These are phyloP conservation scores for Drosophila neutralis DNA, from an alignment of 2,888 invertebrate genomes.

Conservation along the genomic window DNA sequence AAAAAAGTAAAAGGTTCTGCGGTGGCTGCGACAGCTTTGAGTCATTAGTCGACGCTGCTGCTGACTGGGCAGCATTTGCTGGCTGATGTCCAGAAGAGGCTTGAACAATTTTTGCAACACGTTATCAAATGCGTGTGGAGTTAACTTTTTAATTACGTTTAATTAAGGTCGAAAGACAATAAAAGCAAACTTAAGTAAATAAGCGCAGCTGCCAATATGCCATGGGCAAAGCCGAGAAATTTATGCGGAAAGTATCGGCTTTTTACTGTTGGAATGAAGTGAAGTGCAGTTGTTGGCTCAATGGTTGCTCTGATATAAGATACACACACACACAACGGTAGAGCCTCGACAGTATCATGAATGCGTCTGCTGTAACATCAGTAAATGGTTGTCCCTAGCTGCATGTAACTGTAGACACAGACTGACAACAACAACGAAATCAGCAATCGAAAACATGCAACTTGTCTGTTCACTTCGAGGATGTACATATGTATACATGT, in stretches of 20 bases:
- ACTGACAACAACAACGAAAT: conserved; percentile 27
- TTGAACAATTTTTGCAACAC: conserved; percentile 29
- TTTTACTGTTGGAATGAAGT: conserved; percentile 13
- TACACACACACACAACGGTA: conserved; percentile 2
- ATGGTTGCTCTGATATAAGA: conserved; percentile 24
- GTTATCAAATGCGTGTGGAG: conserved; percentile 68
- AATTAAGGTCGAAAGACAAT: conserved; percentile 59
- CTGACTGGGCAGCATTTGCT: conserved; percentile 28
- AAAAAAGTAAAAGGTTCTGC: conserved; percentile 64
- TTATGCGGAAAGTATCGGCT: conserved; percentile 27
- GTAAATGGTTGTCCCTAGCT: conserved; percentile 75
- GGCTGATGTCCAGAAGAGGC: background rate
- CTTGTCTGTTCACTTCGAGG: conserved; percentile 10
- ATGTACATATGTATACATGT: background rate
- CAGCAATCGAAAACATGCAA: conserved; percentile 26
- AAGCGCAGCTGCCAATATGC: conserved; percentile 60
- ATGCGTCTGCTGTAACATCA: conserved; percentile 63
- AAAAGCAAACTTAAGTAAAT: conserved; percentile 47
- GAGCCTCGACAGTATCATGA: conserved; percentile 42
- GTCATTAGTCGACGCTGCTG: conserved; percentile 36
- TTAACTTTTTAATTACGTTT: conserved; percentile 76
- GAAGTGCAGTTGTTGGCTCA: conserved; percentile 36
- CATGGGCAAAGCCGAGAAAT: conserved; percentile 41
- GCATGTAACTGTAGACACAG: conserved; percentile 55
- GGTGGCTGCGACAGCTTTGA: conserved; percentile 53